These are phyloP conservation scores for Caenorhabditis sp. DNA, from an alignment of 2,888 invertebrate species.

Conservation along the genomic window DNA sequence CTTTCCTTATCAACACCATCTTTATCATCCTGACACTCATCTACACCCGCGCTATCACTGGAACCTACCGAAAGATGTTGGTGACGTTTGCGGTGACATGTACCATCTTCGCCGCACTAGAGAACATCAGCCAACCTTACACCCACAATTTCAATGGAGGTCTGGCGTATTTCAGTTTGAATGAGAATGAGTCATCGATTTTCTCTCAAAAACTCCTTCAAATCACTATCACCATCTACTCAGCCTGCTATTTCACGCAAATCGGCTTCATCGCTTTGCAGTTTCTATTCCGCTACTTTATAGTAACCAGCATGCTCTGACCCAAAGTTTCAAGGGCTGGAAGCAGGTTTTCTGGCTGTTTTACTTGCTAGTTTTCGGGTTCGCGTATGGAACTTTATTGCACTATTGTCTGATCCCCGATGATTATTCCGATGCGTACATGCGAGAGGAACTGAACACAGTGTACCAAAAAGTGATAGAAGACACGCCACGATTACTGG, in stretches of 20 bases:
- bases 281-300: conserved; percentile 3
- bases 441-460: not conserved
- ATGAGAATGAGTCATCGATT: not conserved
- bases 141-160: not conserved
- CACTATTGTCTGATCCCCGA: not conserved
- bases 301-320: not conserved
- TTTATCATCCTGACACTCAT: not conserved
- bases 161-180: not conserved
- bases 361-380: not conserved
- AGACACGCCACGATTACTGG: not conserved
- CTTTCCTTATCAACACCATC: not conserved
- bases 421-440: not conserved
- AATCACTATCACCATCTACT: not conserved
- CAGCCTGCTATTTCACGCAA: not conserved
- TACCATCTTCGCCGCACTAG: not conserved
- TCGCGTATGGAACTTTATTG: not conserved
- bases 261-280: not conserved
- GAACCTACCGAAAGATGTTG: conserved; percentile 1
- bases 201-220: not conserved
- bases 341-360: not conserved
- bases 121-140: not conserved
- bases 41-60: not conserved
- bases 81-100: not conserved
- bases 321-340: not conserved
- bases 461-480: not conserved